Conservation (phyloP, 2,113 vertebrate species). For the Eurystomus gularis region DNA sequence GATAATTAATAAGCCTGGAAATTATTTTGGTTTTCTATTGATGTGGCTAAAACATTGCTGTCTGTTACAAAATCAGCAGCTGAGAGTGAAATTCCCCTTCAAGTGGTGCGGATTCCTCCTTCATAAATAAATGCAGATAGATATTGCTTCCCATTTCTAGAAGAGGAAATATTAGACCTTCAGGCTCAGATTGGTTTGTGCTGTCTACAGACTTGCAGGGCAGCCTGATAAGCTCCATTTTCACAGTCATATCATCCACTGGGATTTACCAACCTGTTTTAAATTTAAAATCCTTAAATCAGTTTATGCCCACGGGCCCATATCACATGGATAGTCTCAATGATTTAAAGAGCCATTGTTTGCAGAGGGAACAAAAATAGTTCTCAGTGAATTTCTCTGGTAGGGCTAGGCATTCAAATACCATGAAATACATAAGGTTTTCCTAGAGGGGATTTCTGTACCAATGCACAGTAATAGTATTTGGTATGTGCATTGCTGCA, state of each 20-base stretch:
- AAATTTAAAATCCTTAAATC: slow-evolving; percentile 54
- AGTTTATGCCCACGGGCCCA: slow-evolving; percentile 14
- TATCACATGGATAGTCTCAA: background rate
- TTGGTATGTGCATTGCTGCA: background rate
- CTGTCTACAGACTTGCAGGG: background rate
- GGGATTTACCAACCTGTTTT: slow-evolving; percentile 49
- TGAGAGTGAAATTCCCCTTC: background rate
- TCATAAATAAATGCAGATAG: background rate
- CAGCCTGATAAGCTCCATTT: slow-evolving; percentile 28
- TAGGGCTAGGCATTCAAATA: background rate
- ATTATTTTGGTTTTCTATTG: background rate
- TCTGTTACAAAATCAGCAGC: background rate
- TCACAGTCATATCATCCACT: slow-evolving; percentile 2
- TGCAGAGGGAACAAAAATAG: background rate
- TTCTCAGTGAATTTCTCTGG: background rate
- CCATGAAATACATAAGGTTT: background rate
- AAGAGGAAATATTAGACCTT: background rate
- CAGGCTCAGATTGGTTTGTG: background rate
- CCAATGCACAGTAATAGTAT: background rate
- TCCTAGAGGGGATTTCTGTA: background rate
- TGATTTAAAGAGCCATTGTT: slow-evolving; percentile 15
- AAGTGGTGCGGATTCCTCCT: background rate
- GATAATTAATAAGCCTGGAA: background rate
- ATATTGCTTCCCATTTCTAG: background rate
- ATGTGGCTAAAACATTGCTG: background rate